Base-by-base conservation (phyloP, 2,888 invertebrate genomes). In the Esperia sulphurella region DNA sequence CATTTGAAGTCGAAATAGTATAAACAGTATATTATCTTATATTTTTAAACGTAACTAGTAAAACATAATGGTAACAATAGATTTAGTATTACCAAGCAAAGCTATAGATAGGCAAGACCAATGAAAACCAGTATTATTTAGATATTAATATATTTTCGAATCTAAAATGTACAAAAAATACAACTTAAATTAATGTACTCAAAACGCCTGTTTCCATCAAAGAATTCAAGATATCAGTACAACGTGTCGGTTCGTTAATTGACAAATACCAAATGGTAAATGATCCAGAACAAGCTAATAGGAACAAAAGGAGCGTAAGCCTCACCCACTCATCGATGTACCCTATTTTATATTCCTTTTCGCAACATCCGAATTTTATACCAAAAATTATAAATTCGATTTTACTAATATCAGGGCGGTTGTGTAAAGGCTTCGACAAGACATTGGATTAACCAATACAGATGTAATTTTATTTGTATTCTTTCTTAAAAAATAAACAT, bases 91-190 rank as follows among this genome's bases (percentile, higher is more conserved):
- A 5, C 21, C 2, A 21, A 21, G 2, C 21, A 21, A 21, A n/a
- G n/a, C n/a, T 21, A 21, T 21, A 21, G 21, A n/a, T n/a, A n/a
- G n/a, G n/a, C n/a, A n/a, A n/a, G 21, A 21, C 21, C 21, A 72
- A 75, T 71, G 53, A 83, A 80, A 83, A 76, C 64, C 71, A 65
- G 53, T 64, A 56, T 74, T 70, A 83, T 90, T 89, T 88, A 90
- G 88, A 90, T 90, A 90, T 90, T 90, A 90, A 92, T 92, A 92
- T 92, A 92, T 92, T 92, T 92, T 92, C 91, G 92, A 92, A 92
- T 92, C 92, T 92, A 92, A 92, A 92, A 92, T 92, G 92, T 92
- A 92, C 92, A 92, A 92, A 92, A 92, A 92, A 92, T 92, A 92
- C 92, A 91, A 92, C 87, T 92, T 92, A 92, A 92, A 90, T 89